phyloP scores from a whole-genome alignment of 1,140 invertebrate species.

The Chionoecetes opilio region DNA sequence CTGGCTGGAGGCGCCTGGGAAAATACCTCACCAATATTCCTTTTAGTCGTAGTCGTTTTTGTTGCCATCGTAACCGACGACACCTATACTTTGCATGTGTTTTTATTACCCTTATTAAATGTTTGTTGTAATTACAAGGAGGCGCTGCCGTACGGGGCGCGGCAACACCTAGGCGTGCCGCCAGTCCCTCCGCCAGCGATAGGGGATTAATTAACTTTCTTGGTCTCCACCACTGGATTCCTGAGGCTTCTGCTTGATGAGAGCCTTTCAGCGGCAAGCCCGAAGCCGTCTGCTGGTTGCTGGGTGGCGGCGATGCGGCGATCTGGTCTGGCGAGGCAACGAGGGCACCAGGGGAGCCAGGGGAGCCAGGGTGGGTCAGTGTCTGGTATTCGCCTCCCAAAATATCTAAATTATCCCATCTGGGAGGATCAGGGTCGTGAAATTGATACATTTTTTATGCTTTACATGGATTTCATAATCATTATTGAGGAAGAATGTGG shows the following conservation, averaged over 20 bases:
- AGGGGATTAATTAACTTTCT: slow-evolving; percentile 7
- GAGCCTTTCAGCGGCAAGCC: slow-evolving; percentile 1
- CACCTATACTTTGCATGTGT: slow-evolving; percentile 28
- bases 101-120: slow-evolving; percentile 32
- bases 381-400: background rate
- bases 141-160: background rate
- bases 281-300: background rate
- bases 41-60: background rate
- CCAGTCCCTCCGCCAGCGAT: background rate
- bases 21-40: slow-evolving; percentile 2
- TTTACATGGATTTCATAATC: background rate
- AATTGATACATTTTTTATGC: background rate
- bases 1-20: background rate
- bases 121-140: slow-evolving; percentile 30
- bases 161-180: background rate
- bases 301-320: background rate
- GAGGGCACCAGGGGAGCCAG: background rate
- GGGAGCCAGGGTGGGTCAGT: background rate
- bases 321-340: background rate
- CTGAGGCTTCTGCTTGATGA: slow-evolving; percentile 11
- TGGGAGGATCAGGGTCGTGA: background rate
- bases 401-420: slow-evolving; percentile 19
- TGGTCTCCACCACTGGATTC: background rate
- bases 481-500: background rate
- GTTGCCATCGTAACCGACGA: background rate